Conservation (phyloP, 2,113 vertebrate species). For the Toxotes jaculatrix region DNA sequence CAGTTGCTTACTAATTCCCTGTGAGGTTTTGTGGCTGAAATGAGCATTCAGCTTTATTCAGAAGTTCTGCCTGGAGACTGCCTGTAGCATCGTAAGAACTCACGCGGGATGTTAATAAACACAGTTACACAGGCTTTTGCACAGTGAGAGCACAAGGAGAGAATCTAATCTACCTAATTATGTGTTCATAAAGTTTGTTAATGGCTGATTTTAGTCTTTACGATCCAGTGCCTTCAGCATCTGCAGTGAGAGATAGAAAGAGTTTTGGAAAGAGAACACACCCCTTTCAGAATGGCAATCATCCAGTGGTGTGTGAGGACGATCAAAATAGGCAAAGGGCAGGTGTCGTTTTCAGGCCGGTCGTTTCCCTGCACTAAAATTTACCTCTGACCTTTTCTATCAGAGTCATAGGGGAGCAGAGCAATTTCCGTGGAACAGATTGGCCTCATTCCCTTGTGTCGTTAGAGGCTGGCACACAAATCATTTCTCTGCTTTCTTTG, state of each 20-base stretch:
- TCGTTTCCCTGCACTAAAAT: constrained; percentile 56
- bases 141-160: background rate
- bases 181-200: constrained; percentile 1
- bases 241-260: background rate
- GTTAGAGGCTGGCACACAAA: constrained; percentile 12
- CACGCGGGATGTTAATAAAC: constrained; percentile 12
- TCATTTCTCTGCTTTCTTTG: constrained; percentile 5
- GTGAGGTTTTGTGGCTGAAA: constrained; percentile 18
- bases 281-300: constrained; percentile 66
- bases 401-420: constrained; percentile 42
- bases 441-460: constrained; percentile 28
- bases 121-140: constrained; percentile 3
- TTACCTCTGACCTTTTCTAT: constrained; percentile 83
- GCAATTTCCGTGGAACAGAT: constrained; percentile 35
- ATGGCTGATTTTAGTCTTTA: constrained; percentile 10
- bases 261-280: constrained; percentile 25
- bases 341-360: constrained; percentile 82
- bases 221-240: background rate
- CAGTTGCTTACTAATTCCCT: constrained; percentile 33
- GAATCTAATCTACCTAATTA: background rate
- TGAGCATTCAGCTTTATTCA: constrained; percentile 34
- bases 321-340: constrained; percentile 84
- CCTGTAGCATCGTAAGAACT: constrained; percentile 8
- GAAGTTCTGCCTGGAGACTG: constrained; percentile 32
- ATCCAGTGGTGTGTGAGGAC: constrained; percentile 63